Conservation (phyloP, 2,888 invertebrate species). For the Hyppa rectilinea region DNA sequence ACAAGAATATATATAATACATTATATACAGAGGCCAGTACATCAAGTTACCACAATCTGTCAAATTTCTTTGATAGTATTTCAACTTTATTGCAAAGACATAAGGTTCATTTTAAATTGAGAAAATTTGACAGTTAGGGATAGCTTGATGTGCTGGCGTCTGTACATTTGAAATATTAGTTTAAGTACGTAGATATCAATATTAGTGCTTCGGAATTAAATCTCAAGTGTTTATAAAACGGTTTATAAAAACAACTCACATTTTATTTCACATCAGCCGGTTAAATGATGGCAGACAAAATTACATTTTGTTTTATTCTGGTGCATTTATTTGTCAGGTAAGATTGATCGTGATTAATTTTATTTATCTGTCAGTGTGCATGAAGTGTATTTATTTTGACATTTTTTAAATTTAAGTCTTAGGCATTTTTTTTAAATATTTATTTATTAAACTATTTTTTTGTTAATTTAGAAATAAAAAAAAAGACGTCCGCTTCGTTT, state of each 20-base stretch:
- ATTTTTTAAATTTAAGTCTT: background rate
- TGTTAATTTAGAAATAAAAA: no score
- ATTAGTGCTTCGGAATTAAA: background rate
- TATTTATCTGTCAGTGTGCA: no score
- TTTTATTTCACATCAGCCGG: background rate
- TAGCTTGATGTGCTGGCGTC: no score
- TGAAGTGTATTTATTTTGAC: background rate
- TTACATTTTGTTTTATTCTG: background rate
- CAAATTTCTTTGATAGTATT: no score
- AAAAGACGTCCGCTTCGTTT: no score
- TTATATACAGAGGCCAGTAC: no score
- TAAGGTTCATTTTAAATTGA: no score
- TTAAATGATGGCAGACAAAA: constrained; percentile 10
- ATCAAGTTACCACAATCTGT: no score
- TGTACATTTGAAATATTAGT: background rate
- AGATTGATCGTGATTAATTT: background rate
- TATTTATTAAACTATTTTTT: background rate
- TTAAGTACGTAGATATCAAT: background rate
- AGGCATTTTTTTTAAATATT: background rate
- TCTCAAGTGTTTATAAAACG: background rate
- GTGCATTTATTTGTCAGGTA: constrained; percentile 36
- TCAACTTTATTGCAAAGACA: no score
- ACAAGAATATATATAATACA: no score
- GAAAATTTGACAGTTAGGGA: no score
- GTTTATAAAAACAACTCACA: background rate